Evolutionary conservation across 92 coral and sea anemone species (phyloP), one percentile per base, ranked within the genome.

Genomic region (Palythoa grandiflora): DNA sequence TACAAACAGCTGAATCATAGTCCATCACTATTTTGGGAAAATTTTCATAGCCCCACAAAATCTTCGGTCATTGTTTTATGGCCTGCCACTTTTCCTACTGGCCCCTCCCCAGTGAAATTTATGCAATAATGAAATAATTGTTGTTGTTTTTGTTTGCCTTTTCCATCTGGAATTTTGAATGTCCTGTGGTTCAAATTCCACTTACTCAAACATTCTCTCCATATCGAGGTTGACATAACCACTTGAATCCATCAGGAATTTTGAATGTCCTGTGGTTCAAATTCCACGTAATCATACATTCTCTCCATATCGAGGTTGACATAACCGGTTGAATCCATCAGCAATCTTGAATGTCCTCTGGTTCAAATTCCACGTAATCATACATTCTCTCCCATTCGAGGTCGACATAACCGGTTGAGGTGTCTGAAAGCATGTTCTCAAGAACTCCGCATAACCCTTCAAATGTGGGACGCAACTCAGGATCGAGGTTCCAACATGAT

Each of bases 201-300:
- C 73, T 74, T 80, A 80, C 4, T 80, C 39, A 14, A 80, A 61
- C 85, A 80, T 63, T 80, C 36, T 54, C 9, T 68, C 85, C 73
- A 61, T 44, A 47, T 80, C 73, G 19, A 80, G 85, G 40, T 80
- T 80, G 10, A 80, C 85, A 21, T 80, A 80, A 11, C 52, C 51
- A 6, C 28, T 28, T 28, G 28, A 28, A 28, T 12, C 17, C 17
- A 9, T 63, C 73, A 61, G 7, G 39, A 61, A 38, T 39, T 21
- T 38, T 17, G 57, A 35, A 60, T 48, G 59, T 47, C 59, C 5
- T 14, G 57, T 13, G 85, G 74, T 63, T 80, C 85, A 65, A 16
- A 80, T 38, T 80, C 85, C 19, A 61, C 73, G 85, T 80, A 80
- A 1, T 80, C 39, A 14, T 63, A 61, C 85, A 80, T 63, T 80